phyloP scores from a whole-genome alignment of 23 tunicate genomes.

The Trididemnum nubilum region DNA sequence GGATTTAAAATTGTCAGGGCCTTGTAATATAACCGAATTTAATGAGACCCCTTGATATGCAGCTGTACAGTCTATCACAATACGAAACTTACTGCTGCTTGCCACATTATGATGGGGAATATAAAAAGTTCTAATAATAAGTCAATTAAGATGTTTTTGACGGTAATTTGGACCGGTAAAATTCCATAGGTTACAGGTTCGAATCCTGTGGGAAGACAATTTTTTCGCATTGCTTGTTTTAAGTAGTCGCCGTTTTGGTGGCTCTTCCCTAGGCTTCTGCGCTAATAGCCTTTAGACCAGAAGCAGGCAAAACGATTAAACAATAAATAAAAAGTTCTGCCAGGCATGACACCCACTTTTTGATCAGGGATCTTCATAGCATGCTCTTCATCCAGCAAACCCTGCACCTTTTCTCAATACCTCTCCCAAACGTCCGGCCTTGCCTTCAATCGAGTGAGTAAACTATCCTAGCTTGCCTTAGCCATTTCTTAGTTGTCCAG shows the following conservation, averaged over 20 bases:
- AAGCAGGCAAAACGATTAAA: too few relatives aligned
- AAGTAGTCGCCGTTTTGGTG: too few relatives aligned
- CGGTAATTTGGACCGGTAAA: too few relatives aligned
- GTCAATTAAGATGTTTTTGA: too few relatives aligned
- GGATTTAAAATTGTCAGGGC: neutral
- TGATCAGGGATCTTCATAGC: neutral
- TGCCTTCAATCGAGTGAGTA: neutral
- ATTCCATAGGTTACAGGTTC: too few relatives aligned
- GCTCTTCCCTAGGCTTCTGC: too few relatives aligned
- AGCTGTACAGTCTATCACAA: neutral
- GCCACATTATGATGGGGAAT: neutral
- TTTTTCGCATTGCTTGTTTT: too few relatives aligned
- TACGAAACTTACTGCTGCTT: neutral
- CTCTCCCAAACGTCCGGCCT: neutral
- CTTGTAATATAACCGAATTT: neutral
- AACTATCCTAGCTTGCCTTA: neutral
- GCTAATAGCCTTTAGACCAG: too few relatives aligned
- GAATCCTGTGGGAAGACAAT: too few relatives aligned
- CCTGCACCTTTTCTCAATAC: too few relatives aligned
- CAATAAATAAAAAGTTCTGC: too few relatives aligned
- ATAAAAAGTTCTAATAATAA: too few relatives aligned
- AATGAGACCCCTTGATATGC: neutral
- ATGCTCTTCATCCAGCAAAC: neutral
- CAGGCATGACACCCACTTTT: neutral
- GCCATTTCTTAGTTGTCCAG: neutral